Percentiles rank a stretch among this genome's conserved stretches.
Conservation (phyloP, 2,888 invertebrate species). For the Cantharis nigra region DNA sequence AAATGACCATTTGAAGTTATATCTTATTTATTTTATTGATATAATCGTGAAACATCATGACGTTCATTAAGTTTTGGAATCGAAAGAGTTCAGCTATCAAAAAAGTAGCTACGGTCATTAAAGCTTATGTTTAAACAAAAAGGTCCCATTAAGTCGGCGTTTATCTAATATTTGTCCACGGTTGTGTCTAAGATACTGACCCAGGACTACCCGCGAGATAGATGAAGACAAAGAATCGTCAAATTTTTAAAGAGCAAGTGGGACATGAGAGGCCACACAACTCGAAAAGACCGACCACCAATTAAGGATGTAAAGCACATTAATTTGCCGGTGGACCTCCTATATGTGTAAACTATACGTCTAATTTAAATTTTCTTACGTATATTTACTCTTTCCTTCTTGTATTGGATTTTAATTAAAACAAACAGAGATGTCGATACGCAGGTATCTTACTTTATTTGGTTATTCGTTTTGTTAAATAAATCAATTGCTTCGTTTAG, state of each 20-base stretch:
- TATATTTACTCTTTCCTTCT: slow-evolving; percentile 18
- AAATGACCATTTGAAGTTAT: neutral
- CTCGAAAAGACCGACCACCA: slow-evolving; percentile 50
- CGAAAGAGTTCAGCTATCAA: slow-evolving; percentile 27
- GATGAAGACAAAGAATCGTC: slow-evolving; percentile 37
- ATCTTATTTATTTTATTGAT: neutral
- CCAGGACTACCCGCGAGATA: slow-evolving; percentile 41
- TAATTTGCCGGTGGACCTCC: slow-evolving; percentile 57
- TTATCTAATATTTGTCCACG: slow-evolving; percentile 57
- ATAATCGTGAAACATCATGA: slow-evolving; percentile 12
- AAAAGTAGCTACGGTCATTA: slow-evolving; percentile 49
- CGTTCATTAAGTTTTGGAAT: slow-evolving; percentile 16
- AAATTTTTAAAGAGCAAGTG: slow-evolving; percentile 17
- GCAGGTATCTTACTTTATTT: slow-evolving; percentile 10
- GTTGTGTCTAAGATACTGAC: slow-evolving; percentile 49
- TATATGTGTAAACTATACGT: slow-evolving; percentile 47
- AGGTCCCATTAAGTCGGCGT: slow-evolving; percentile 54
- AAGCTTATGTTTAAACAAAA: slow-evolving; percentile 54
- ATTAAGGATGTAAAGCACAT: slow-evolving; percentile 58
- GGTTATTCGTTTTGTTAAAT: neutral
- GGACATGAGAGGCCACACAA: slow-evolving; percentile 51
- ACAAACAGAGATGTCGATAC: slow-evolving; percentile 18
- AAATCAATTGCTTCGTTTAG: slow-evolving; percentile 33
- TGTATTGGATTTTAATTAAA: slow-evolving; percentile 20
- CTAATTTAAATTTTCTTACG: slow-evolving; percentile 31